Base-by-base conservation (phyloP, 2,888 invertebrate genomes). In the Rhamphomyia laevipes region DNA sequence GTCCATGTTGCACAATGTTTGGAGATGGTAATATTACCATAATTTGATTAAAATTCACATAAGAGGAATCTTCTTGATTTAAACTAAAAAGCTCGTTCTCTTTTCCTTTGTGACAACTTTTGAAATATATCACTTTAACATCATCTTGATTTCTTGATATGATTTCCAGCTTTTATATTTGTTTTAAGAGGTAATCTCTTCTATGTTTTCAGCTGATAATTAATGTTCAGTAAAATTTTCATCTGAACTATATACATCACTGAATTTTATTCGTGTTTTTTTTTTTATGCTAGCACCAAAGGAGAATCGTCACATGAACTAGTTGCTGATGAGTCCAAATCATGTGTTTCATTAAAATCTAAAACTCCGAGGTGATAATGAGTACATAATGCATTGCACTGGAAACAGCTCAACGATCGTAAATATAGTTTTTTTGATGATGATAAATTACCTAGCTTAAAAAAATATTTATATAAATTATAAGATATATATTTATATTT, bases 41-140 rank as follows among this genome's bases (percentile, higher is more conserved):
- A n/a, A 37, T 37, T 37, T 37, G 35, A 7, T n/a, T 5, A 37
- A 37, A 37, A 37, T 15, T 37, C n/a, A 37, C 7, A 7, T 37
- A 37, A 4, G 35, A 37, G n/a, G 7, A 9, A 46, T 42, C 41
- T 33, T 46, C n/a, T 31, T 50, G 46, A 46, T 50, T 50, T 46
- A 50, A 43, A 33, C 23, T 50, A 46, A 50, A 50, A 37, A 46
- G 46, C 38, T 50, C 46, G 43, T 43, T 46, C 37, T 47, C 50
- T 44, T 16, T 47, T 44, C 33, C 37, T 27, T 41, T 47, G 35
- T 11, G 13, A 15, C 27, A 30, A 7, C 4, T 30, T 43, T 43
- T 43, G 6, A 43, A 30, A 16, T 45, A 44, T 31, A 35, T 43
- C 27, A 51, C 51, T 51, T 51, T 45, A 31, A 48, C 43, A 21